Evolutionary conservation across 2,888 invertebrate genomes (phyloP), one percentile per base, ranked within the genome.

Genomic region (Falcaria lacertinaria): DNA sequence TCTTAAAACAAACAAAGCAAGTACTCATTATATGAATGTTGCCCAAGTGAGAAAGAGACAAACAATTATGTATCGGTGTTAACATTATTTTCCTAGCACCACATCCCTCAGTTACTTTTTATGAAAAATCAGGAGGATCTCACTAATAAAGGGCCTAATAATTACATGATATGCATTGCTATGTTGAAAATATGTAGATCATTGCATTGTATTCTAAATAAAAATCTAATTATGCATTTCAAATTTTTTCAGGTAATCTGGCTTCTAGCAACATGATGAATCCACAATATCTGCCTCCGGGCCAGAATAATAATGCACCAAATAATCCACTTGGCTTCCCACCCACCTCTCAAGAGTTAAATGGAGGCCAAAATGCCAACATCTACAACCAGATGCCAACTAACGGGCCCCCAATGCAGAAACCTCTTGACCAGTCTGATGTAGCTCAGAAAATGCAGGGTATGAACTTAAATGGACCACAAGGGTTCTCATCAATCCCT

Each of bases 391-490:
- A 82, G 45, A 67, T 77, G 62, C 75, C 79, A 40, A 59, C 75
- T 2, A 81, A 75, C 36, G 77, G 78, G 5, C 72, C 76, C 41
- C 74, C 63, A 38, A 59, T 60, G 46, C 62, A 58, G 19, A 73
- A 73, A 44, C 64, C 70, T 15, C 70, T 66, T 41, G 76, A 80
- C 32, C 74, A 59, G 15, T 48, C 54, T 33, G 85, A 88, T 6
- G 80, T 90, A 71, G 65, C 86, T 6, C 86, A 88, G 47, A 89
- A 90, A 50, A 85, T 90, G 81, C 86, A 90, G 43, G 79, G 65
- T 37, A 81, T 90, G 74, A 87, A 72, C 53, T 52, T 89, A 37
- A 87, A 84, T 60, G 83, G 84, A 1, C 75, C 83, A 6, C 81
- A 76, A 54, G 76, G 77, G 2, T 69, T 69, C 34, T 62, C 67